A percentile compares a stretch with the other conserved stretches of the same genome.
phyloP scores from a whole-genome alignment of 2,113 vertebrate species.

The Thunnus maccoyii region DNA sequence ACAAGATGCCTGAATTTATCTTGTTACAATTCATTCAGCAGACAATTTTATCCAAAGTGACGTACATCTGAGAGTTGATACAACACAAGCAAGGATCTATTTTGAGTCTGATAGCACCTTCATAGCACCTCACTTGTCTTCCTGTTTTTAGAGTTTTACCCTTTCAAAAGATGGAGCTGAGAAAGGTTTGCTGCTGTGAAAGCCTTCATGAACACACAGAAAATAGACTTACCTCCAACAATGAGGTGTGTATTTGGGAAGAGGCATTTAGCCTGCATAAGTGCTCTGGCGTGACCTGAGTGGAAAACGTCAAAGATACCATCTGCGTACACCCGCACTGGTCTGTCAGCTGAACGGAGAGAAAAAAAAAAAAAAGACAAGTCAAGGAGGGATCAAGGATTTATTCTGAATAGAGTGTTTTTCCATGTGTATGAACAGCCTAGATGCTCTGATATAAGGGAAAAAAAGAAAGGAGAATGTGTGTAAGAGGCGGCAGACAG shows the following conservation, averaged over 20 bases:
- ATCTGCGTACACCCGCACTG: conserved; percentile 97
- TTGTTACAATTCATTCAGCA: neutral
- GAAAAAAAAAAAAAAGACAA: conserved; percentile 10
- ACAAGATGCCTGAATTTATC: neutral
- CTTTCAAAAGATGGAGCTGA: neutral
- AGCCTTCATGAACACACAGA: neutral
- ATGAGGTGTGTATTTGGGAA: conserved; percentile 99
- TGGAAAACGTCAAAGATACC: conserved; percentile 99
- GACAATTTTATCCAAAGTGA: too few relatives aligned
- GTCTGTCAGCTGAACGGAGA: conserved; percentile 87
- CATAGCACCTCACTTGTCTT: neutral
- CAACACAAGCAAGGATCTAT: too few relatives aligned
- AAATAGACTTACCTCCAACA: conserved; percentile 89
- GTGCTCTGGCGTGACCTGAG: conserved; percentile 96
- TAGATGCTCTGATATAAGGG: neutral
- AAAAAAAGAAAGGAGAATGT: neutral
- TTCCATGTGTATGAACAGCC: neutral
- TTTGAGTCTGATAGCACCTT: too few relatives aligned
- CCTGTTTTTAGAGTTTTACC: neutral
- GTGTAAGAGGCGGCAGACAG: neutral
- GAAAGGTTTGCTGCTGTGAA: neutral
- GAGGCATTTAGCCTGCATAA: conserved; percentile 98
- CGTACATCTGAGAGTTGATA: too few relatives aligned
- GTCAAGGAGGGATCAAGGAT: neutral
- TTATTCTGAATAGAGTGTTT: neutral